phyloP scores from a whole-genome alignment of 2,113 vertebrate genomes.

The Marmota monax region DNA sequence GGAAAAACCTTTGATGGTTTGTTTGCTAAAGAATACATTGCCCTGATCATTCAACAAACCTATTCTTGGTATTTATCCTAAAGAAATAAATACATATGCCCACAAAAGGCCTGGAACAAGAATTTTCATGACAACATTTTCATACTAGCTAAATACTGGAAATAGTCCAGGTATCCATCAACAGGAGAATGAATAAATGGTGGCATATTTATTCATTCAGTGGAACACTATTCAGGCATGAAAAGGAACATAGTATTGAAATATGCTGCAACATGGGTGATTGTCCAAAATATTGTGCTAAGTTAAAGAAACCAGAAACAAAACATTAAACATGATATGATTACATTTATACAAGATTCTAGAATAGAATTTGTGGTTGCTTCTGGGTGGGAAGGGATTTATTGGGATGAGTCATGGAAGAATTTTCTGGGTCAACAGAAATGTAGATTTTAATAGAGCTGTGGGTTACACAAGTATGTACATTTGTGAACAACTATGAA shows the following conservation, averaged over 20 bases:
- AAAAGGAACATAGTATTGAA: not conserved
- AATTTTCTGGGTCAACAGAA: not conserved
- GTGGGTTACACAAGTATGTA: not conserved
- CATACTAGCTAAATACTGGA: not conserved
- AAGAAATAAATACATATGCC: slow-evolving; percentile 1
- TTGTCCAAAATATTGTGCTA: not conserved
- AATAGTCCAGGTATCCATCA: not conserved
- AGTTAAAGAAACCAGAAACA: not conserved
- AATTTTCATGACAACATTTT: not conserved
- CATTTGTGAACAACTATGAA: not conserved
- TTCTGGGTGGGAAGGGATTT: not conserved
- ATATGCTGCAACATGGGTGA: not conserved
- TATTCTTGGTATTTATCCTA: not conserved
- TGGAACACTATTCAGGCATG: not conserved
- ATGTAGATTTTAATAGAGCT: not conserved
- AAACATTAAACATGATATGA: not conserved
- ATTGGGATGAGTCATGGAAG: not conserved
- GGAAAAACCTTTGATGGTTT: not conserved
- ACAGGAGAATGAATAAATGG: not conserved
- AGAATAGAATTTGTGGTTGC: not conserved
- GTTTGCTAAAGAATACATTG: not conserved
- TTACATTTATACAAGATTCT: not conserved
- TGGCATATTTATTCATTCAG: not conserved
- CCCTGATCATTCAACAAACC: not conserved
- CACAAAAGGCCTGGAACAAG: not conserved